A percentile compares a stretch with the other conserved stretches of the same genome.
phyloP scores from a whole-genome alignment of 2,113 vertebrate species.

The Silurus meridionalis region DNA sequence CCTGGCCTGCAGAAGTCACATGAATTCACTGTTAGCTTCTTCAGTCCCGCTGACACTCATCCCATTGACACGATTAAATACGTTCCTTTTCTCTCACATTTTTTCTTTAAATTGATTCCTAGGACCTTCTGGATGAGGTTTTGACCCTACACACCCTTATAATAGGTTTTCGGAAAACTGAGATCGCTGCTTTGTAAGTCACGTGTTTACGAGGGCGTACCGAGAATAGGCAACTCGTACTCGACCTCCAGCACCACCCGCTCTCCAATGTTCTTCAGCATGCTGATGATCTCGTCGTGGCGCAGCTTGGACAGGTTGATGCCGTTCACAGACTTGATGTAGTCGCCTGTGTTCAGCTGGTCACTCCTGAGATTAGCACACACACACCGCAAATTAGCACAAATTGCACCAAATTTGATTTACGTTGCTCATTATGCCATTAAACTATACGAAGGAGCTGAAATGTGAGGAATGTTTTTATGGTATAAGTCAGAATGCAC shows the following conservation, averaged over 20 bases:
- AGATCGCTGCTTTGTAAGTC: not conserved
- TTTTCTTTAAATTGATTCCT: not conserved
- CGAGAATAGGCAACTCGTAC: constrained; percentile 89
- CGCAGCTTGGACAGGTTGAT: constrained; percentile 93
- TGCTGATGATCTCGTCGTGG: constrained; percentile 94
- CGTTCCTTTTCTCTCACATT: too few species aligned
- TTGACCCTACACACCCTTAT: not conserved
- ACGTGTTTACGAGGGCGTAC: constrained; percentile 63
- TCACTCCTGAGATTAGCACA: constrained; percentile 79
- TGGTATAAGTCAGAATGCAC: not conserved
- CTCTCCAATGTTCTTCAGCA: constrained; percentile 93
- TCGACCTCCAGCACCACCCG: constrained; percentile 95
- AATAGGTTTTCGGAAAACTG: not conserved
- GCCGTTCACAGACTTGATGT: constrained; percentile 95
- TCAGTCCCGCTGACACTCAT: not conserved
- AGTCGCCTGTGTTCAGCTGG: constrained; percentile 92
- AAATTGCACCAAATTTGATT: not conserved
- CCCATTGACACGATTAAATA: too few species aligned
- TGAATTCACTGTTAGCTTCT: not conserved
- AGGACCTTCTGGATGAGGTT: not conserved
- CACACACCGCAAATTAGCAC: not conserved
- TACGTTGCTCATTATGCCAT: not conserved
- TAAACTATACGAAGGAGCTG: not conserved
- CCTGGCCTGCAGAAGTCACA: too few species aligned
- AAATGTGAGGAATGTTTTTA: not conserved